phyloP scores from a whole-genome alignment of 2,113 vertebrate genomes.

The Prunella fulvescens region DNA sequence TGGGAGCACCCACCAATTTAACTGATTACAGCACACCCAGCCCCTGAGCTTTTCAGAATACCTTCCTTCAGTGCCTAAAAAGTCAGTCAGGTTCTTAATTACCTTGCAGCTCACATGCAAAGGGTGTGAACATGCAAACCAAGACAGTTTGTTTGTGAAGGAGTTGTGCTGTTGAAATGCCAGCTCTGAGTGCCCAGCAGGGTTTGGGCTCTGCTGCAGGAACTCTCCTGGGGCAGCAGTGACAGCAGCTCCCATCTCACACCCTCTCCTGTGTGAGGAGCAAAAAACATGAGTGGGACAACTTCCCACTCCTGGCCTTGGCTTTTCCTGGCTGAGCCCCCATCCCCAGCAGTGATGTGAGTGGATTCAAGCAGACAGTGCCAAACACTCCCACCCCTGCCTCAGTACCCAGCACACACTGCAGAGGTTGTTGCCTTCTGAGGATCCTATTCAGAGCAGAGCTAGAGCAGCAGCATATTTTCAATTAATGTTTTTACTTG shows the following conservation, averaged over 20 bases:
- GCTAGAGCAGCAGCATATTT: not conserved
- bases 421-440: not conserved
- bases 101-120: not conserved
- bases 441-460: not conserved
- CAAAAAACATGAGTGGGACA: not conserved
- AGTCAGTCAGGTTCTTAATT: not conserved
- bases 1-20: not conserved
- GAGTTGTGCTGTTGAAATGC: fast-evolving
- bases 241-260: not conserved
- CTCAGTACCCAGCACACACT: not conserved
- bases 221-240: not conserved
- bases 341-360: fast-evolving
- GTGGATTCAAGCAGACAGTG: fast-evolving
- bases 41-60: not conserved
- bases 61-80: not conserved
- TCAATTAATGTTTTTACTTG: not conserved
- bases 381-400: not conserved
- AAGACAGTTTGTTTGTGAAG: too few relatives aligned
- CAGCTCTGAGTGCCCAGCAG: fast-evolving
- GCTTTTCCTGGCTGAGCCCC: fast-evolving
- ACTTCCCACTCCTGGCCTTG: fast-evolving
- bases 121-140: not conserved
- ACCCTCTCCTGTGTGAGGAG: not conserved
- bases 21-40: not conserved
- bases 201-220: not conserved